Base-by-base conservation (phyloP, 2,888 invertebrate species). In the Halictus quadricinctus region DNA sequence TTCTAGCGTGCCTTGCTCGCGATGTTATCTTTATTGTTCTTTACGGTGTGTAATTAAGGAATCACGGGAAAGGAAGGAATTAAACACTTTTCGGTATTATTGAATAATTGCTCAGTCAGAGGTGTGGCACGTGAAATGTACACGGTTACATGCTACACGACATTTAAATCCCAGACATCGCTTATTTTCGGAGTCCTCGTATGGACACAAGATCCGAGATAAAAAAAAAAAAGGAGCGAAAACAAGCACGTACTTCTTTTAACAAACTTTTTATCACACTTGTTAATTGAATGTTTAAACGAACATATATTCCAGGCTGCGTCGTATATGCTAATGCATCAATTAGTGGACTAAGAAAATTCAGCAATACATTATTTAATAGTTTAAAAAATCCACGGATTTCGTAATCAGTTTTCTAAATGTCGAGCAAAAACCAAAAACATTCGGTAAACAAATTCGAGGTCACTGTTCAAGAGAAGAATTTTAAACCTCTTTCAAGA, bases 81-180 rank as follows among this genome's bases (percentile, higher is more conserved):
- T 76, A 58, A 72, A 72, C 70, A 13, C 18, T 41, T n/a, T 69
- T 29, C 8, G 29, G 10, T 25, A 72, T 74, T 74, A 66, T 78
- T 78, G 66, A 73, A 60, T 21, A 54, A 81, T 76, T 74, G 60
- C 29, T 77, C 64, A 8, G 74, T 74, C 81, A 36, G 41, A 60
- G 76, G 69, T 36, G 70, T n/a, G 81, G 69, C 77, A 36, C 46
- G 77, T 43, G 60, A 70, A 83, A 69, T 74, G 69, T 43, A 72
- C 77, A 21, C 54, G 58, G 73, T 76, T 70, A 54, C 77, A 25
- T 54, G 74, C 46, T 66, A 46, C 43, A 15, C 36, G 76, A 78
- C 43, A 84, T 78, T 84, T 79, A 74, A 84, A 84, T 77, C 64
- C 21, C 77, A 54, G 77, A 21, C 60, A 60, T 54, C n/a, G 58